These are phyloP conservation scores for Horisme vitalbata DNA, from an alignment of 2,888 invertebrate species.

Conservation along the genomic window DNA sequence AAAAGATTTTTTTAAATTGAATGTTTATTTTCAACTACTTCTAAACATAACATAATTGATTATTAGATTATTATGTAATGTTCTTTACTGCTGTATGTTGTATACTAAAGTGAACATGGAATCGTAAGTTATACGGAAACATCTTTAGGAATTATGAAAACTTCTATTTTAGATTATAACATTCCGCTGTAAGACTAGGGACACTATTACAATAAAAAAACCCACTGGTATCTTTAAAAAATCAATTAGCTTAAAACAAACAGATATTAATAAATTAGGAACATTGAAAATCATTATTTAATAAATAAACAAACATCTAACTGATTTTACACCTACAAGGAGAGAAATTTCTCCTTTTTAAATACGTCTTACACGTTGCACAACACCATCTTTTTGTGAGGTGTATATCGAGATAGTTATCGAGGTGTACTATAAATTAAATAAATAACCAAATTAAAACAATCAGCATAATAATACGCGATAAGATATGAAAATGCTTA, in stretches of 20 bases:
- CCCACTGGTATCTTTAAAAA: conserved; percentile 7
- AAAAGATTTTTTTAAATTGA: conserved; percentile 26
- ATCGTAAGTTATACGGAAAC: too few species aligned
- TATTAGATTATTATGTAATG: too few species aligned
- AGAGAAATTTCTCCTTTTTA: conserved; percentile 1
- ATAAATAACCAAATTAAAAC: neutral
- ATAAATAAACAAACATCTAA: neutral
- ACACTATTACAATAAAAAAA: conserved; percentile 1
- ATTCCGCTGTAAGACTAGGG: neutral
- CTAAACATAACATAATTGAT: neutral
- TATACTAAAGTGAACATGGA: too few species aligned
- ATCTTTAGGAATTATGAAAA: neutral
- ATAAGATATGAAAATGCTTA: too few species aligned
- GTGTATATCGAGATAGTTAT: too few species aligned
- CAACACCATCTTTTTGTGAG: neutral
- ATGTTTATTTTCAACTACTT: conserved; percentile 14
- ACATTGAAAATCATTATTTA: conserved; percentile 4
- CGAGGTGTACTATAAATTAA: too few species aligned
- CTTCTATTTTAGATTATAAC: neutral
- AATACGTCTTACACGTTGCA: neutral
- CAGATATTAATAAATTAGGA: conserved; percentile 7
- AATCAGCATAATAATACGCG: neutral
- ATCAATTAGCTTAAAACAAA: conserved; percentile 1
- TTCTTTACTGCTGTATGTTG: too few species aligned
- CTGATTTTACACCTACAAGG: too few species aligned